Percentiles rank a stretch among this genome's conserved stretches.
phyloP scores from a whole-genome alignment of 2,797 vertebrate species.

The Gorsachius magnificus region DNA sequence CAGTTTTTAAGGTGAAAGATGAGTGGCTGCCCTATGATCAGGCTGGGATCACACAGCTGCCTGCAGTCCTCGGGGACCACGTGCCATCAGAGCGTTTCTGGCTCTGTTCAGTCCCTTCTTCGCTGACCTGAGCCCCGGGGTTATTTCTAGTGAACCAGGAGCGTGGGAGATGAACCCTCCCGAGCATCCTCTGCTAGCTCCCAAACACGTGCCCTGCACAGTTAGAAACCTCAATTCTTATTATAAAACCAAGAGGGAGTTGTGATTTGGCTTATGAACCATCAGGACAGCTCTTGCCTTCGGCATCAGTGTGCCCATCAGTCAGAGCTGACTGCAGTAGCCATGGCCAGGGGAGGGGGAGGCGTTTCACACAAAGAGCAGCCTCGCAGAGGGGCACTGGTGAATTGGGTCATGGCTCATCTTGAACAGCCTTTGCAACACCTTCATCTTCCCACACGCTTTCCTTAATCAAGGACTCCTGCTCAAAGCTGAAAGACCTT shows the following conservation, averaged over 20 bases:
- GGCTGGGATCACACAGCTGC: neutral
- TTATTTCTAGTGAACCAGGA: neutral
- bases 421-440: neutral
- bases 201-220: neutral
- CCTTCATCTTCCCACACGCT: neutral
- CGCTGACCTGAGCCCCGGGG: rapidly evolving
- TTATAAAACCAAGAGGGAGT: neutral
- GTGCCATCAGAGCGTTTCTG: neutral
- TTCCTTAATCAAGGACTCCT: neutral
- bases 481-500: neutral
- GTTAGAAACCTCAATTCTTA: neutral
- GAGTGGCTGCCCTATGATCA: neutral
- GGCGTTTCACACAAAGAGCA: rapidly evolving
- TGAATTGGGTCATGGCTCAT: neutral
- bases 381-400: neutral
- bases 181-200: neutral
- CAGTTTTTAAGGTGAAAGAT: neutral
- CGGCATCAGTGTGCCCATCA: rapidly evolving
- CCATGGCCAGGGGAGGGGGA: neutral
- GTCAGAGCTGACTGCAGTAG: neutral
- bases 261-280: neutral
- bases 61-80: neutral
- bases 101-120: neutral
- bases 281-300: neutral
- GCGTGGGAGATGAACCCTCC: neutral